Percentiles rank a stretch among this genome's conserved stretches.
Evolutionary conservation across 2,888 invertebrate genomes (phyloP).

Genomic region (Sussaba pulchella): DNA sequence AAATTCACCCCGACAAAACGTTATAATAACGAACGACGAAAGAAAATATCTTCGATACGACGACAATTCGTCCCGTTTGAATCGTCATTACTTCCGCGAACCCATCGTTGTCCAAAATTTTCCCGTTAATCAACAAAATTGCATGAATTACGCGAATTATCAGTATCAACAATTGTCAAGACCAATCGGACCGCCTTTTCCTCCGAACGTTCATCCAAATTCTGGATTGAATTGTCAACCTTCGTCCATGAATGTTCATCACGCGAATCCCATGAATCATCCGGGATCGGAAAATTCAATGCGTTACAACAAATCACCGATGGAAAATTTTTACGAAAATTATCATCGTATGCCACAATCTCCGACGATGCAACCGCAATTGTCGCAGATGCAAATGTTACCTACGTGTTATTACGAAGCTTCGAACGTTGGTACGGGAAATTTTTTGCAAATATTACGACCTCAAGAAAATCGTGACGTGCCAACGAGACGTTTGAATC

Average conservation of each 20-base stretch:
- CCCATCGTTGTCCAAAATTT: conserved; percentile 43
- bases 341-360: conserved; percentile 49
- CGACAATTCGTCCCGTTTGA: conserved; percentile 69
- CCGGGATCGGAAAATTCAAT: conserved; percentile 70
- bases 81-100: conserved; percentile 72
- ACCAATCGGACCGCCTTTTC: conserved; percentile 76
- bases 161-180: conserved; percentile 76
- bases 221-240: conserved; percentile 59
- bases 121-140: conserved; percentile 72
- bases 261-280: conserved; percentile 60
- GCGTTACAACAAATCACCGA: conserved; percentile 66
- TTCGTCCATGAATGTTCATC: conserved; percentile 27
- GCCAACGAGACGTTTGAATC: conserved; percentile 13
- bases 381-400: conserved; percentile 32
- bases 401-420: conserved; percentile 44
- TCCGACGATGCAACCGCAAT: conserved; percentile 42
- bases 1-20: conserved; percentile 69
- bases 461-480: conserved; percentile 18
- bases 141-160: conserved; percentile 75
- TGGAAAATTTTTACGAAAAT: conserved; percentile 39
- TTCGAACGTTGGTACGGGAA: conserved; percentile 24
- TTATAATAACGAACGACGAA: conserved; percentile 71
- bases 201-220: conserved; percentile 75
- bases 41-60: conserved; percentile 64
- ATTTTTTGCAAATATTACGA: conserved; percentile 26